A percentile compares a stretch with the other conserved stretches of the same genome.
These are phyloP conservation scores for Gyps fulvus DNA, from an alignment of 2,113 vertebrate species.

Conservation along the genomic window DNA sequence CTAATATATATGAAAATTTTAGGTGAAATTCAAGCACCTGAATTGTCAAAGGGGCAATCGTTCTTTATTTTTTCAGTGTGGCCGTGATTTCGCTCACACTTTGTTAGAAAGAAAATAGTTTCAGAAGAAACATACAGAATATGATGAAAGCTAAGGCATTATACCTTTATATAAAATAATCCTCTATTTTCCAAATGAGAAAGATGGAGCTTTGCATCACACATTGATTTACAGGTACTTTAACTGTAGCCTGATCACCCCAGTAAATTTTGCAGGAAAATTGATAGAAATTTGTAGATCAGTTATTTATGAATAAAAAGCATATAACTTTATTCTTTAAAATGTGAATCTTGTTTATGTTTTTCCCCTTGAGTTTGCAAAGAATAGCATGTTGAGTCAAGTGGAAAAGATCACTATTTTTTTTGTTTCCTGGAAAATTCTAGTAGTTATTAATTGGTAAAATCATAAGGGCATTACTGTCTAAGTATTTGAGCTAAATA, in stretches of 20 bases:
- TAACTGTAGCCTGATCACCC: background rate
- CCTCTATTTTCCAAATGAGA: background rate
- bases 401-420: background rate
- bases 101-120: background rate
- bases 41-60: background rate
- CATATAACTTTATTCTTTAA: background rate
- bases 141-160: background rate
- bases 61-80: background rate
- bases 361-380: background rate
- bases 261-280: background rate
- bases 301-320: background rate
- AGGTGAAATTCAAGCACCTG: background rate
- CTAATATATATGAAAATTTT: background rate
- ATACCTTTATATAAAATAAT: background rate
- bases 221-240: background rate
- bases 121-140: background rate
- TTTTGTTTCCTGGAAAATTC: background rate
- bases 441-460: background rate
- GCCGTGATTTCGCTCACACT: fast-evolving
- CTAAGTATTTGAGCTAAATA: background rate
- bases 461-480: background rate
- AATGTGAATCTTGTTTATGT: background rate
- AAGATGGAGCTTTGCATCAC: background rate
- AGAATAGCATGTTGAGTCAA: background rate
- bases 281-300: background rate